Base-by-base conservation (phyloP, 2,888 invertebrate genomes). In the Mystacides longicornis region DNA sequence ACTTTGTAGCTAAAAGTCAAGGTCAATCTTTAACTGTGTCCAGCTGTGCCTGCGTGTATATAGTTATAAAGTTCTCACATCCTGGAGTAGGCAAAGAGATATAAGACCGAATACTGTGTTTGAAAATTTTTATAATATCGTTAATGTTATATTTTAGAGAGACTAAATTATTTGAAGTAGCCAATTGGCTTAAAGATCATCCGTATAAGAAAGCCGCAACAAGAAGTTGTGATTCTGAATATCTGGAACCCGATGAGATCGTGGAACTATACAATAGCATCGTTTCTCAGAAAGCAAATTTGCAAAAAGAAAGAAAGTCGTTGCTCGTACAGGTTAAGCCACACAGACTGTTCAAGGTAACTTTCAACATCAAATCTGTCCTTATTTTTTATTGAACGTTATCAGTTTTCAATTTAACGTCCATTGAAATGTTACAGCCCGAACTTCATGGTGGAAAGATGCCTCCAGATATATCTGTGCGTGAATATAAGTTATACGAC, bases 251-350 rank as follows among this genome's bases (percentile, higher is more conserved):
- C 0, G 85, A 84, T 48, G 77, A 81, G 55, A 68, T 81, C 63
- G 68, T 67, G 51, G 65, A 66, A 0, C 62, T 82, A 0, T 67
- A 74, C 0, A 63, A 63, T 0, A 63, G 68, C 0, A 60, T 80
- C 14, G 70, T 73, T 42, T 27, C 64, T 1, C 80, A 80, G 64
- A 63, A 74, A 21, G 48, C 51, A 0, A 58, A 63, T 0, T 60
- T 72, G 1, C 60, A 63, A 23, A 55, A 49, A 0, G 59, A 65
- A 3, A 70, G 69, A 62, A 83, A 81, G 65, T 78, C 72, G 43
- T 76, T 85, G 43, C 78, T 81, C 20, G 77, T 93, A 71, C 86
- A 88, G 67, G 87, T 93, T 43, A 89, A 89, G 66, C 91, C 93
- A 57, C 83, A 83, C 66, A 73, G 89, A 33, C 69, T 93, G 1